A percentile compares a stretch with the other conserved stretches of the same genome.
phyloP scores from a whole-genome alignment of 2,113 vertebrate genomes.

The Phaethornis superciliosus region DNA sequence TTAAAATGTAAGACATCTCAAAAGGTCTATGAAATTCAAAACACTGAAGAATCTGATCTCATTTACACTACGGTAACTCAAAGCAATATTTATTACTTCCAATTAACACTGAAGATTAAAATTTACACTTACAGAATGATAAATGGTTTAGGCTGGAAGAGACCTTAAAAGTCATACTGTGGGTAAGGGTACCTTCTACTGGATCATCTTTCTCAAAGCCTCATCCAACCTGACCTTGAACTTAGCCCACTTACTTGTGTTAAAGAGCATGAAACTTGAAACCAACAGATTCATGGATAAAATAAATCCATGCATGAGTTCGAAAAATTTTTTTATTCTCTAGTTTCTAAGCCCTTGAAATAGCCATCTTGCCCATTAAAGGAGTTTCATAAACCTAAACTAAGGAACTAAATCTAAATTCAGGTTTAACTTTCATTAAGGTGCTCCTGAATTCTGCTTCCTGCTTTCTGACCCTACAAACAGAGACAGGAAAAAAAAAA shows the following conservation, averaged over 20 bases:
- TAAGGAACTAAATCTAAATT: not conserved
- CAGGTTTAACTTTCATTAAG: not conserved
- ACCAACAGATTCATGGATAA: not conserved
- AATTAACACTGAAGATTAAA: not conserved
- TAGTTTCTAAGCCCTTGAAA: not conserved
- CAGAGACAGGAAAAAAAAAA: not conserved
- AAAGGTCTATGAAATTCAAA: not conserved
- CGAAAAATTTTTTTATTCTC: not conserved
- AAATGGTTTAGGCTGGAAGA: not conserved
- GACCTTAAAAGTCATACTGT: not conserved
- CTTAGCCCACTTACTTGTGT: not conserved
- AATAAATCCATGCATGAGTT: not conserved
- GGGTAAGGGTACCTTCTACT: not conserved
- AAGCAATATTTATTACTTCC: not conserved
- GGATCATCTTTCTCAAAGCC: not conserved
- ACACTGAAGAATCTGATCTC: not conserved
- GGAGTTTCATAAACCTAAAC: not conserved
- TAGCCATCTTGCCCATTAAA: not conserved
- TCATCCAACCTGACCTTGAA: not conserved
- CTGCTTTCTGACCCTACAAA: not conserved
- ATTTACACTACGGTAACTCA: rapidly evolving
- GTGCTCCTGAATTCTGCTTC: not conserved
- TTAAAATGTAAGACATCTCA: not conserved
- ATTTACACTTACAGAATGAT: not conserved
- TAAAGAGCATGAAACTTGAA: not conserved